phyloP scores from a whole-genome alignment of 2,113 vertebrate genomes.

The Tapirus terrestris region DNA sequence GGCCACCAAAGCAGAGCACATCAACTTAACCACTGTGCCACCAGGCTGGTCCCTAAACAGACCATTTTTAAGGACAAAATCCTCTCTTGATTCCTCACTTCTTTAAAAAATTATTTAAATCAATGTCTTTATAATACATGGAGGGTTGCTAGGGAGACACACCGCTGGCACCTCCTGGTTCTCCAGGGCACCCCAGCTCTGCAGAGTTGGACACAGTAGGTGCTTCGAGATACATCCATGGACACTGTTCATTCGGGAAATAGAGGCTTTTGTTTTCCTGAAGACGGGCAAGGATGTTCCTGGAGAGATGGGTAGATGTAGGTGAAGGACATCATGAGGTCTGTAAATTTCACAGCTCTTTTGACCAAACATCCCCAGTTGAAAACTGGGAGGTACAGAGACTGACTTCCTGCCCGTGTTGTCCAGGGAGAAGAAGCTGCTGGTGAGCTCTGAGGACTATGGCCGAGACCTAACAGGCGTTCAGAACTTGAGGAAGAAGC shows the following conservation, averaged over 20 bases:
- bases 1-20: no score
- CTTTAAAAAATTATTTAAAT: background rate
- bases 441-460: slow-evolving; percentile 98
- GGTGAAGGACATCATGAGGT: fast-evolving
- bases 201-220: fast-evolving
- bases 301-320: background rate
- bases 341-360: fast-evolving
- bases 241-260: background rate
- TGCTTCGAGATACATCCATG: fast-evolving
- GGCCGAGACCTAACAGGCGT: slow-evolving; percentile 98
- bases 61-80: background rate
- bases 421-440: slow-evolving; percentile 95
- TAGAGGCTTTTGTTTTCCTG: background rate
- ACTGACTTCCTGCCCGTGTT: background rate
- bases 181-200: background rate
- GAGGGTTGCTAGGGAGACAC: fast-evolving
- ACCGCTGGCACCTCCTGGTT: background rate
- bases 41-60: background rate
- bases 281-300: background rate
- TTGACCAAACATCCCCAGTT: fast-evolving
- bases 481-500: slow-evolving; percentile 99
- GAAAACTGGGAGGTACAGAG: fast-evolving
- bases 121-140: fast-evolving
- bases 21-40: no score
- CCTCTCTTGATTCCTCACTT: background rate